Evolutionary conservation across 2,888 invertebrate species (phyloP).

Genomic region (Stomorhina lunata): DNA sequence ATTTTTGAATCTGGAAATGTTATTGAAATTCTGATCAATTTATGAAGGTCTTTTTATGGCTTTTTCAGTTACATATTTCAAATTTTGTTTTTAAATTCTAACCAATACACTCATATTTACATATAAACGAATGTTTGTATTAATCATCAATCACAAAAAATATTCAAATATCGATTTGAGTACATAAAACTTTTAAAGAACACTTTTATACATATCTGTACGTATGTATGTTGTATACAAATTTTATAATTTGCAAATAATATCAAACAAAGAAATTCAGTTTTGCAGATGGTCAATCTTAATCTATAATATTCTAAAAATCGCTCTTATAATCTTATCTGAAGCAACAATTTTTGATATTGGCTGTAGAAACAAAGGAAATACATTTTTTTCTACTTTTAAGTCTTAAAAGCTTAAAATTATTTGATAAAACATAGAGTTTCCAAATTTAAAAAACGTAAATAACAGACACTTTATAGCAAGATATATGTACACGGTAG

Average conservation of each 20-base stretch:
- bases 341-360: too few species aligned
- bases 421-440: too few species aligned
- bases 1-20: conserved; percentile 37
- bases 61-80: not conserved
- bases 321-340: too few species aligned
- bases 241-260: not conserved
- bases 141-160: not conserved
- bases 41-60: conserved; percentile 18
- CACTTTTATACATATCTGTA: not conserved
- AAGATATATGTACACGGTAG: too few species aligned
- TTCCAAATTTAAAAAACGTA: too few species aligned
- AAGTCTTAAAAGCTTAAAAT: too few species aligned
- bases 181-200: too few species aligned
- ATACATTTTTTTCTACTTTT: too few species aligned
- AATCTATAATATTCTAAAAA: too few species aligned
- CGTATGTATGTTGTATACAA: not conserved
- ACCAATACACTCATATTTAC: not conserved
- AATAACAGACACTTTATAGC: too few species aligned
- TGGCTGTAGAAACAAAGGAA: too few species aligned
- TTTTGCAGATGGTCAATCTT: not conserved
- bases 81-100: not conserved
- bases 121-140: not conserved
- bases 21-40: conserved; percentile 52
- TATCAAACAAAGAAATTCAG: not conserved
- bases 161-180: too few species aligned